phyloP scores from a whole-genome alignment of 2,888 invertebrate genomes.

The Spialia ferax region DNA sequence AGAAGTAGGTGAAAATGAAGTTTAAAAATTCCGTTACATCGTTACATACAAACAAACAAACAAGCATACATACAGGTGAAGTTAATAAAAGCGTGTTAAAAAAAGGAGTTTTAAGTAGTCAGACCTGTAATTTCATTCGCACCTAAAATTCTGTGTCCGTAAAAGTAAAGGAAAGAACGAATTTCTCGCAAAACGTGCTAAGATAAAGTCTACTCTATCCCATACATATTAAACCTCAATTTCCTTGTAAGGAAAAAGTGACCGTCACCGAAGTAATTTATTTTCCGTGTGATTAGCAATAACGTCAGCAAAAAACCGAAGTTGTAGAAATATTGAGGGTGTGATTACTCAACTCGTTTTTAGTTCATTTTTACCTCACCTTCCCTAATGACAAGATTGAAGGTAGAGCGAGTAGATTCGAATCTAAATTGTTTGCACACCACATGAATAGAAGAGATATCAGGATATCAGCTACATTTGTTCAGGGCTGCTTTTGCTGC shows the following conservation, averaged over 20 bases:
- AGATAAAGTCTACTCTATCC: background rate
- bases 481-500: too few relatives aligned
- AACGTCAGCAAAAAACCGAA: conserved; percentile 38
- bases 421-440: background rate
- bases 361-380: background rate
- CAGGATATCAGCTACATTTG: too few relatives aligned
- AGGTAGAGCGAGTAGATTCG: background rate
- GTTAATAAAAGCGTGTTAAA: too few relatives aligned
- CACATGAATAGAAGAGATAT: too few relatives aligned
- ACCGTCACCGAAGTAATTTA: conserved; percentile 45
- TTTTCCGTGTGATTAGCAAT: conserved; percentile 43
- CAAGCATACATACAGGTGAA: too few relatives aligned
- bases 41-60: too few relatives aligned
- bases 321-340: conserved; percentile 41
- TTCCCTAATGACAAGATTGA: background rate
- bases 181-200: background rate
- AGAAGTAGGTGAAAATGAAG: too few relatives aligned
- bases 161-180: background rate
- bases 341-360: conserved; percentile 45
- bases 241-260: conserved; percentile 56
- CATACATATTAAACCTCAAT: conserved; percentile 45
- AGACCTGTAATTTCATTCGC: conserved; percentile 5
- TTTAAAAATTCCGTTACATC: too few relatives aligned
- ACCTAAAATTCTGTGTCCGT: conserved; percentile 1
- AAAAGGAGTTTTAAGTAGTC: background rate